A percentile compares a stretch with the other conserved stretches of the same genome.
These are phyloP conservation scores for Choloepus hoffmanni DNA, from an alignment of 2,113 vertebrate species.

Conservation along the genomic window DNA sequence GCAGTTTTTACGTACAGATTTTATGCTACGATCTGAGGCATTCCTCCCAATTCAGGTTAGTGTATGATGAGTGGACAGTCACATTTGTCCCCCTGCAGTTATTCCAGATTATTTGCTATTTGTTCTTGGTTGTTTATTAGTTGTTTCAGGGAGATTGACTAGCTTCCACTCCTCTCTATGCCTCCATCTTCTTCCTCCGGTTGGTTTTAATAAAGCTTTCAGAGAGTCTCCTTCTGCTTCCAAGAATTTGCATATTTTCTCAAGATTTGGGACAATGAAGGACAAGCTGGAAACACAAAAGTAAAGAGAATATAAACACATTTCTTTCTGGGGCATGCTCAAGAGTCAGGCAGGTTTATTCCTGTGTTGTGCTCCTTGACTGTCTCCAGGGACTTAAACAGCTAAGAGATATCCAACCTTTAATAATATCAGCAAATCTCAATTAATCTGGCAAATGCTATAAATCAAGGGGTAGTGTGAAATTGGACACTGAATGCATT, in stretches of 20 bases:
- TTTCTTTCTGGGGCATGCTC: background rate
- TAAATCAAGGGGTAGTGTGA: conserved; percentile 84
- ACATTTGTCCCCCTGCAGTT: too few relatives aligned
- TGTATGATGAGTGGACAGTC: too few relatives aligned
- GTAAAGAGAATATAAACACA: background rate
- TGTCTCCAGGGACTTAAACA: conserved; percentile 29
- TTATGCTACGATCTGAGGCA: too few relatives aligned
- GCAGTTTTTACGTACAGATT: too few relatives aligned
- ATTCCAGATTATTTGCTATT: too few relatives aligned
- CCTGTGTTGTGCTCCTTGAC: background rate
- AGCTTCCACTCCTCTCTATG: too few relatives aligned
- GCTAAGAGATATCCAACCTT: conserved; percentile 73
- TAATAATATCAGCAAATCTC: conserved; percentile 55
- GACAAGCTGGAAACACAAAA: background rate
- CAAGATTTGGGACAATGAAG: background rate
- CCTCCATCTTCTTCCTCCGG: background rate
- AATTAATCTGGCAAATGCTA: conserved; percentile 77
- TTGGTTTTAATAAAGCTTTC: conserved; percentile 40
- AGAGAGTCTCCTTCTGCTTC: background rate
- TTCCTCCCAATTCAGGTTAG: too few relatives aligned
- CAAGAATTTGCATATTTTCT: background rate
- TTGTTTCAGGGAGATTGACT: too few relatives aligned
- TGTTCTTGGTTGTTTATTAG: too few relatives aligned
- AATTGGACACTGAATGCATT: conserved; percentile 83
- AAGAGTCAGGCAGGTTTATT: background rate